Conservation (phyloP, 2,888 invertebrate genomes). For the Microplitis manilae region DNA sequence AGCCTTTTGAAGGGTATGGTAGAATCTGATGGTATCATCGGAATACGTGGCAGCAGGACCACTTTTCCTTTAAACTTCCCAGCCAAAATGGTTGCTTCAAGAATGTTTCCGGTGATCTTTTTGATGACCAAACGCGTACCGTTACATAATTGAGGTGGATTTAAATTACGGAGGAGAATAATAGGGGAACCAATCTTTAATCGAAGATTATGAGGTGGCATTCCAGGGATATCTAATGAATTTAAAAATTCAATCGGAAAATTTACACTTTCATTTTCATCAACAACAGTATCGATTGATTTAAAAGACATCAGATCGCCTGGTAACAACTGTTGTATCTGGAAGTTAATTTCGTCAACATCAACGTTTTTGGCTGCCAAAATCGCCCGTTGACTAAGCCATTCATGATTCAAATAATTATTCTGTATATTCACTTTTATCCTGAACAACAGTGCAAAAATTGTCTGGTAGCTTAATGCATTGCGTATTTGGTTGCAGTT, state of each 20-base stretch:
- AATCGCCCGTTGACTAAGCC: conserved; percentile 60
- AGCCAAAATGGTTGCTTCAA: conserved; percentile 58
- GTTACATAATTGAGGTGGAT: conserved; percentile 49
- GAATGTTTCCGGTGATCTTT: conserved; percentile 56
- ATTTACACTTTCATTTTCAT: conserved; percentile 47
- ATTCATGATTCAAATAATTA: conserved; percentile 56
- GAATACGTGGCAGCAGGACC: conserved; percentile 49
- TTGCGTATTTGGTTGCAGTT: background rate
- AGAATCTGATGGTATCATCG: conserved; percentile 46
- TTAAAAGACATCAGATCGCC: conserved; percentile 41
- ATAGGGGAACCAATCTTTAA: conserved; percentile 52
- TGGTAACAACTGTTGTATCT: conserved; percentile 44
- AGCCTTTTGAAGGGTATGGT: conserved; percentile 41
- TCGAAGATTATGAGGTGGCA: conserved; percentile 53
- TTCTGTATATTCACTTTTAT: conserved; percentile 49
- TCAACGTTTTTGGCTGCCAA: conserved; percentile 59
- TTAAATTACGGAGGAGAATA: conserved; percentile 58
- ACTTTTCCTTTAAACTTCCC: conserved; percentile 47
- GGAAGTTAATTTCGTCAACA: conserved; percentile 47
- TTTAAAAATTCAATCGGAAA: conserved; percentile 57
- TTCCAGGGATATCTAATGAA: conserved; percentile 54
- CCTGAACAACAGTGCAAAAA: background rate
- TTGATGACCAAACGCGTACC: conserved; percentile 35
- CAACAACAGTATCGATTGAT: conserved; percentile 38
- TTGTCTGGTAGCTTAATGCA: background rate